Evolutionary conservation across 2,113 vertebrate species (phyloP), one percentile per base, ranked within the genome.

Genomic region (Bungarus multicinctus): DNA sequence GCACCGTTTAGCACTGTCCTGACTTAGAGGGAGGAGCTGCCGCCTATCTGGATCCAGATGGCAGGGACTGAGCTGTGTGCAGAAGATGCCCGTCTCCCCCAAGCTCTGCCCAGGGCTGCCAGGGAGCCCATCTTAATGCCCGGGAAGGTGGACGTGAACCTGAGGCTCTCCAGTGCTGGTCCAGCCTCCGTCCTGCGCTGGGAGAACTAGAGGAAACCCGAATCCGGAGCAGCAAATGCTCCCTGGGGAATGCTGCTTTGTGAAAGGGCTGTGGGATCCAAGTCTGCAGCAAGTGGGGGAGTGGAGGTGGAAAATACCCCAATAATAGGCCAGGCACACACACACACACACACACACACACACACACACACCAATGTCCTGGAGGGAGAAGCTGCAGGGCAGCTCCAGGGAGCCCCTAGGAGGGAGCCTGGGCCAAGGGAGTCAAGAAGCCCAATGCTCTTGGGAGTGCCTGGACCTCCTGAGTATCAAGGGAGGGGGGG

Each of bases 401-500:
- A 39, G 54, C 25, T 43, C 52, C 90, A 18, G 90, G 53, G 30
- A 39, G 34, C 6, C 34, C 11, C 39, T 64, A 12, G 10, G 60
- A 12, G 27, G 60, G 60, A 5, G 58, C 25, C 58, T 64, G 60
- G 60, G 60, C 11, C 27, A n/a, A n/a, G 60, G 60, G 60, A 64
- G 10, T 3, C 57, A 14, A 4, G 11, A n/a, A 5, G n/a, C n/a
- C 30, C 5, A 27, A 27, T 27, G 9, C 3, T 9, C 0, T 10
- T 1, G 0, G n/a, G 30, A 30, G 11, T n/a, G 64, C 11, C 60
- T 64, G 9, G 12, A 5, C 60, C 60, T 64, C 11, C 27, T 64
- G 27, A 64, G 30, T 64, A 11, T 4, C 11, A 1, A n/a, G 30
- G 27, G 10, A 0, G 60, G 10, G 58, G 60, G 27, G 25, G 1